These are phyloP conservation scores for Collichthys lucidus DNA, from an alignment of 2,113 vertebrate genomes.

Conservation along the genomic window DNA sequence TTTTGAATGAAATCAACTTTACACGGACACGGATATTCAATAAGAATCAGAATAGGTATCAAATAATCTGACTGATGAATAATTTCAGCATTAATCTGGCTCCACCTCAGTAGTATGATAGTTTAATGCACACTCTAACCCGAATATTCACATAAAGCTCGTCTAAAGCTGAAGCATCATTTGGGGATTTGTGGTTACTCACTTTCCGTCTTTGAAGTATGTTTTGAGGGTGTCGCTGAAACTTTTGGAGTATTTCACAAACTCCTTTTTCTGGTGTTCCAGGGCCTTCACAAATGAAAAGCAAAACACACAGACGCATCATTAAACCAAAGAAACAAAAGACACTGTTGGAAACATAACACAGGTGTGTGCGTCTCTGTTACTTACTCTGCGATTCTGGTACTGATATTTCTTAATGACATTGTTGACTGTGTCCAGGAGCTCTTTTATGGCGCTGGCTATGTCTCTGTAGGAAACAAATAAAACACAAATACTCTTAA, in stretches of 20 bases:
- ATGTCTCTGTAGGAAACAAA: slow-evolving; percentile 89
- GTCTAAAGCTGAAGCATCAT: not conserved
- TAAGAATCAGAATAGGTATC: not conserved
- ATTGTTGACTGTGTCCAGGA: slow-evolving; percentile 99
- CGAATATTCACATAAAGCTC: no score
- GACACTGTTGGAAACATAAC: not conserved
- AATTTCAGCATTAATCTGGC: not conserved
- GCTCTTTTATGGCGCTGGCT: slow-evolving; percentile 99
- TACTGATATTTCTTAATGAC: slow-evolving; percentile 99
- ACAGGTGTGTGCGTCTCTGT: not conserved
- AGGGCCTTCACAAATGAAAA: slow-evolving; percentile 86
- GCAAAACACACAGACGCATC: slow-evolving; percentile 14
- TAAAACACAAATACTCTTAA: not conserved
- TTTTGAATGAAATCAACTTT: not conserved
- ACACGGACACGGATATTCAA: not conserved
- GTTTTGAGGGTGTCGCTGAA: slow-evolving; percentile 99
- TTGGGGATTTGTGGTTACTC: slow-evolving; percentile 71
- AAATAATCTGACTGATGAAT: not conserved
- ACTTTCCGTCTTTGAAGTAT: slow-evolving; percentile 99
- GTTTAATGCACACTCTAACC: no score
- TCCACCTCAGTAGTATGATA: not conserved
- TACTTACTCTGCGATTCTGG: slow-evolving; percentile 98
- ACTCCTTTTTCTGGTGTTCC: slow-evolving; percentile 99
- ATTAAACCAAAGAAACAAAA: not conserved
- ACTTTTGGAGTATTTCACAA: slow-evolving; percentile 99